Conservation (phyloP, 2,888 invertebrate species). For the Rugalucina vietnamica region DNA sequence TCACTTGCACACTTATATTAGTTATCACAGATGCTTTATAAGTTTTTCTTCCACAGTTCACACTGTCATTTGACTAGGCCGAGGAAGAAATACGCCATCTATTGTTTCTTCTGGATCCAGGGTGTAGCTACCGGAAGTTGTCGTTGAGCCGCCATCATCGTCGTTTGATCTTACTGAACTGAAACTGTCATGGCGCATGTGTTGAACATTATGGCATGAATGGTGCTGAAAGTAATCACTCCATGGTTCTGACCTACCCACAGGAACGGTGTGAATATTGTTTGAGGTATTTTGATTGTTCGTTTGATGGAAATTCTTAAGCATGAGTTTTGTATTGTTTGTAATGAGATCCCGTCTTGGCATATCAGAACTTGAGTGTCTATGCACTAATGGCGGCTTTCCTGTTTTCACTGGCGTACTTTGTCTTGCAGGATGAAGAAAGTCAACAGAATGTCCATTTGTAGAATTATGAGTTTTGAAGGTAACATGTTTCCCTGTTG, state of each 20-base stretch:
- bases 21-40: conserved; percentile 3
- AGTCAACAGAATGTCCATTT: background rate
- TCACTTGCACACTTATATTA: background rate
- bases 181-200: conserved; percentile 60
- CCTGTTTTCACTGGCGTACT: conserved; percentile 30
- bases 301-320: conserved; percentile 33
- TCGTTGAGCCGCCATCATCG: conserved; percentile 76
- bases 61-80: background rate
- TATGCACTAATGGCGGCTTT: background rate
- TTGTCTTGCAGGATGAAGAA: conserved; percentile 31
- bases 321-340: conserved; percentile 34
- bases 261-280: conserved; percentile 15
- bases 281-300: conserved; percentile 16
- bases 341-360: background rate
- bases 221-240: conserved; percentile 39
- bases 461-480: conserved; percentile 26
- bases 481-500: conserved; percentile 25
- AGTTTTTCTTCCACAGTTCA: background rate
- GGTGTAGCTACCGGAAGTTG: conserved; percentile 77
- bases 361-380: background rate
- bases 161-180: conserved; percentile 69
- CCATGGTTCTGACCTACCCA: conserved; percentile 39
- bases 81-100: conserved; percentile 48
- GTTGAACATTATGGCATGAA: background rate
- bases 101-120: conserved; percentile 71